Percentiles rank a stretch among this genome's conserved stretches.
Conservation (phyloP, 30 jellyfish, hydroid and myxozoan species). For the Cassiopea xamachana region DNA sequence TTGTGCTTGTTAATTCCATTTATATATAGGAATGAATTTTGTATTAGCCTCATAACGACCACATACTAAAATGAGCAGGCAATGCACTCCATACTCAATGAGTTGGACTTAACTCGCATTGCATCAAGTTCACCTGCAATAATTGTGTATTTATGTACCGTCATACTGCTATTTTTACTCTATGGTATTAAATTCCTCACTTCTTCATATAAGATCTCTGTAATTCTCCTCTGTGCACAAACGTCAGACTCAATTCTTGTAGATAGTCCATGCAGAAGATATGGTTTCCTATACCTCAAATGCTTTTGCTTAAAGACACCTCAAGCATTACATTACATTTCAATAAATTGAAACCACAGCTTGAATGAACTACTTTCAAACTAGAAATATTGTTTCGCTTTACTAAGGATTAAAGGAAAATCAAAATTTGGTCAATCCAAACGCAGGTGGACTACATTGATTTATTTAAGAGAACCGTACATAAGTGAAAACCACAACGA, state of each 20-base stretch:
- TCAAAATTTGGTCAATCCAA: constrained; percentile 21
- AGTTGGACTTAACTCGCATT: too few relatives aligned
- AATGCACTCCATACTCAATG: too few relatives aligned
- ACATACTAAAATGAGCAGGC: neutral
- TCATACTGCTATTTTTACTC: too few relatives aligned
- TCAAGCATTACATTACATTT: neutral
- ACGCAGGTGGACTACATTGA: constrained; percentile 56
- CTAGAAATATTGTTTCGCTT: neutral
- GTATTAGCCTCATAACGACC: neutral
- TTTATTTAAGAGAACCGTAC: constrained; percentile 4
- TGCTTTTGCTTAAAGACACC: neutral
- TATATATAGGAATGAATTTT: neutral
- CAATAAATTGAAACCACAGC: neutral
- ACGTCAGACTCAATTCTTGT: too few relatives aligned
- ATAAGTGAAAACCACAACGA: constrained; percentile 25
- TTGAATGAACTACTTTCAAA: neutral
- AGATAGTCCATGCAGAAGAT: neutral
- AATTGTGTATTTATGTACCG: too few relatives aligned
- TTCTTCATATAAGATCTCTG: too few relatives aligned
- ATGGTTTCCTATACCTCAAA: neutral
- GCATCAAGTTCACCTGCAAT: too few relatives aligned
- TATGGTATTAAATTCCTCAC: too few relatives aligned
- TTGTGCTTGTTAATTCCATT: neutral
- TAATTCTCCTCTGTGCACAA: too few relatives aligned
- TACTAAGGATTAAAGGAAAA: neutral